phyloP scores from a whole-genome alignment of 64 coral and sea anemone species.

The Acropora yongei region DNA sequence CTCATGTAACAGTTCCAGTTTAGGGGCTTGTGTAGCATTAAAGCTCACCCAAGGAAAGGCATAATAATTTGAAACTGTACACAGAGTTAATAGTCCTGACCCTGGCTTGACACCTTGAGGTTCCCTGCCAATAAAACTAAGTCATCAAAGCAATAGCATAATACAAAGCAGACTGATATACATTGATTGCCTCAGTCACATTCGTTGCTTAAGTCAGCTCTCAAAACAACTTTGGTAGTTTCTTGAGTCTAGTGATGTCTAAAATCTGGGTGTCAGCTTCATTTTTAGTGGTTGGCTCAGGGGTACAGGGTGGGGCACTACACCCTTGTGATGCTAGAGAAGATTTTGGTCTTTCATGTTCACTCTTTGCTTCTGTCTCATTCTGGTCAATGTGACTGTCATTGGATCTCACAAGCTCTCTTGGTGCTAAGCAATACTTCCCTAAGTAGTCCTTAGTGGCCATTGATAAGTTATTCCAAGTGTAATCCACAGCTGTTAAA shows the following conservation, averaged over 20 bases:
- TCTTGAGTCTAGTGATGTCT: constrained; percentile 83
- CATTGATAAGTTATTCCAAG: constrained; percentile 90
- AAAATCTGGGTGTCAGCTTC: constrained; percentile 63
- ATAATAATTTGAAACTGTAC: too few species aligned
- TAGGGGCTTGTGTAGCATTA: too few species aligned
- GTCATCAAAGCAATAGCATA: too few species aligned
- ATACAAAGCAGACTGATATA: too few species aligned
- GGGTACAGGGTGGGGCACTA: constrained; percentile 66
- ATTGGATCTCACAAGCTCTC: background rate
- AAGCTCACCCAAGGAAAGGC: too few species aligned
- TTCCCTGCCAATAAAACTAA: too few species aligned
- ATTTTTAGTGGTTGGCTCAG: constrained; percentile 25
- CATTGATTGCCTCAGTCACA: too few species aligned
- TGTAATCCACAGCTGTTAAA: constrained; percentile 60
- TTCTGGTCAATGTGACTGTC: background rate
- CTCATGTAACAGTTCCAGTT: too few species aligned
- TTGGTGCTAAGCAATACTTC: constrained; percentile 68
- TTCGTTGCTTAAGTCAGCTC: background rate
- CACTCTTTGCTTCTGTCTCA: background rate
- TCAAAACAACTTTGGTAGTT: constrained; percentile 93
- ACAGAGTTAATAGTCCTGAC: too few species aligned
- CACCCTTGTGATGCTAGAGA: constrained; percentile 28
- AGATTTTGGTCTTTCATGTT: background rate
- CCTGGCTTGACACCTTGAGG: too few species aligned
- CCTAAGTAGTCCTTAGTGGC: constrained; percentile 88